These are phyloP conservation scores for Caranx melampygus DNA, from an alignment of 2,113 vertebrate genomes.

Conservation along the genomic window DNA sequence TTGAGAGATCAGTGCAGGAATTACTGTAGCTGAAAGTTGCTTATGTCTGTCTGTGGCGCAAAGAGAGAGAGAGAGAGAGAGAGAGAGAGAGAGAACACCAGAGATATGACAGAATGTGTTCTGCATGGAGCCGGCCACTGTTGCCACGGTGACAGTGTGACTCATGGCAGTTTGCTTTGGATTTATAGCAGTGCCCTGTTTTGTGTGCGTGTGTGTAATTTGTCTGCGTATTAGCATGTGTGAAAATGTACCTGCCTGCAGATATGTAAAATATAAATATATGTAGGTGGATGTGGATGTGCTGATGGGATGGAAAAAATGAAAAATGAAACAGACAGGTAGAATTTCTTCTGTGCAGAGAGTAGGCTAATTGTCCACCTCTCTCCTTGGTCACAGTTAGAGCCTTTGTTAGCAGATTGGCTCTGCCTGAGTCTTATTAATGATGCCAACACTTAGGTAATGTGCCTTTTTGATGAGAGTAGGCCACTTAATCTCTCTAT, in stretches of 20 bases:
- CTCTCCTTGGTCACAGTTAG: constrained; percentile 62
- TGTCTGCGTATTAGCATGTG: constrained; percentile 24
- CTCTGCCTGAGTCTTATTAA: constrained; percentile 75
- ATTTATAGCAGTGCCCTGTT: constrained; percentile 66
- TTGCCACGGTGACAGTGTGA: constrained; percentile 86
- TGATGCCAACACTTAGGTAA: constrained; percentile 80
- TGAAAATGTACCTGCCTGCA: constrained; percentile 16
- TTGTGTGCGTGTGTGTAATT: constrained; percentile 36
- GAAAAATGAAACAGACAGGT: background rate
- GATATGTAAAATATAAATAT: constrained; percentile 22
- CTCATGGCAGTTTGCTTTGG: constrained; percentile 82
- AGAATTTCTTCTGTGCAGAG: constrained; percentile 30
- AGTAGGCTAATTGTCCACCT: constrained; percentile 51
- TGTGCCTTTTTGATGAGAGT: constrained; percentile 78
- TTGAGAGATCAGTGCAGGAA: constrained; percentile 59
- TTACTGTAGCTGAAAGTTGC: constrained; percentile 56
- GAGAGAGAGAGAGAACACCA: constrained; percentile 34
- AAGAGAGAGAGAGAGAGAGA: constrained; percentile 20
- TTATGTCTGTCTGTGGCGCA: constrained; percentile 46
- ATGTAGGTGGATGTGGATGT: background rate
- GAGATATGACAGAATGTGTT: constrained; percentile 80
- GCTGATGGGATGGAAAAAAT: constrained; percentile 5
- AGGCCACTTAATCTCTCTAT: constrained; percentile 79
- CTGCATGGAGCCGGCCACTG: constrained; percentile 79
- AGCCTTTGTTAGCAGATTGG: constrained; percentile 75